Base-by-base conservation (phyloP, 2,797 vertebrate species). In the Rhinophrynus dorsalis region DNA sequence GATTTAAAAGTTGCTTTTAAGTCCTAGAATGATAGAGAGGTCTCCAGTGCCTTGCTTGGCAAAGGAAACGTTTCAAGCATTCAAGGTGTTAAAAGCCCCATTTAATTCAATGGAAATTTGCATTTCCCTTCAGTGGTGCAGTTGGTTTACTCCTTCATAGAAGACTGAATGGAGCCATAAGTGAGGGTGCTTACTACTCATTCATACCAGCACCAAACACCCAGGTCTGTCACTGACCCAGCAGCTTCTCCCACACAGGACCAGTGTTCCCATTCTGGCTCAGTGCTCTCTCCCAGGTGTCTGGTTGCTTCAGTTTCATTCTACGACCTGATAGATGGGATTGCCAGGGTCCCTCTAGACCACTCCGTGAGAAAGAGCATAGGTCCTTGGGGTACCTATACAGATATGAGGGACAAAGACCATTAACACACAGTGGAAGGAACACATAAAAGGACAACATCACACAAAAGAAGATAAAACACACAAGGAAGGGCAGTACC, bases 281-380 rank as follows among this genome's bases (percentile, higher is more conserved):
- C 63, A 96, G 81, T 61, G 86, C 83, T 2, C 88, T 85, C 0
- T 95, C 94, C 95, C 94, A 96, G 0, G 94, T 96, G 67, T 90
- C 83, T 0, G 92, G 91, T 55, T 77, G 79, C 32, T 81, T 81
- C 0, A 97, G 90, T 66, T 86, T 94, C 92, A 97, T 95, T 13
- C 90, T 83, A 57, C 86, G 78, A 13, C 93, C 93, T 0, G 93
- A 89, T 70, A 81, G 72, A 54, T 88, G 85, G 2, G 87, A 76
- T 27, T 95, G 90, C 93, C 94, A 97, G 0, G 62, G 68, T 0
- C 94, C 95, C 0, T 84, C 88, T n/a, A 97, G 85, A 35, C 82
- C 92, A 61, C 94, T 94, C 74, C 1, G 80, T 32, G 76, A 86
- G 80, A 95, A 96, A 0, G 77, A 52, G 64, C 83, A 83, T 2